Evolutionary conservation across 2,888 invertebrate genomes (phyloP), one percentile per base, ranked within the genome.

Genomic region (Ochropleura plecta): DNA sequence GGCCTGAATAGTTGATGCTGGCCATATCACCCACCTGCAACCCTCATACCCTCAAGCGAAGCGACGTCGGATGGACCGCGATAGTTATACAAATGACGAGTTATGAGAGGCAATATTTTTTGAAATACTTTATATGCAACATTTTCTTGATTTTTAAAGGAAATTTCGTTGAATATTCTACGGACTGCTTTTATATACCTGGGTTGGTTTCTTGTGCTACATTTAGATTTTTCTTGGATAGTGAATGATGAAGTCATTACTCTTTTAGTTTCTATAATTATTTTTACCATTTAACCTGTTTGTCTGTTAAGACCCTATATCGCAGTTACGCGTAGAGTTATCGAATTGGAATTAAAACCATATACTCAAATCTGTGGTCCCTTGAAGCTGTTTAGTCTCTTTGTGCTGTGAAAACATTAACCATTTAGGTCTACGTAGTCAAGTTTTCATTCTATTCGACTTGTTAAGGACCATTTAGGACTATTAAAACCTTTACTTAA

Each of bases 1-100:
- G 89, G 57, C 70, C 88, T 88, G 93, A 91, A 93, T 94, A 91
- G 87, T 89, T 91, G 90, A 92, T 91, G 86, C 65, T 71, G 51
- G 78, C 76, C 68, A 70, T 85, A 76, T 84, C 66, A 53, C 86
- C 81, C 88, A 90, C 88, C 89, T 90, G 88, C 83, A 82, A 78
- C 76, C 75, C 72, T 57, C 68, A 72, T 71, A 70, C 79, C 66
- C 71, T 40, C 40, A 49, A 30, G 76, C 74, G 53, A 70, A 59
- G 46, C 62, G 57, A 73, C 46, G 40, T 62, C 79, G 59, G 75
- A 66, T 66, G 57, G 63, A 73, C 66, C 49, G 64, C 49, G 63
- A 73, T 85, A 57, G 53, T 59, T 76, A n/a, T 42, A 73, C 62
- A 76, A 65, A 76, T 64, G 70, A 59, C 7, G 59, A 68, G 10